Conservation (phyloP, 2,113 vertebrate genomes). For the Pseudorhombus dupliciocellatus region DNA sequence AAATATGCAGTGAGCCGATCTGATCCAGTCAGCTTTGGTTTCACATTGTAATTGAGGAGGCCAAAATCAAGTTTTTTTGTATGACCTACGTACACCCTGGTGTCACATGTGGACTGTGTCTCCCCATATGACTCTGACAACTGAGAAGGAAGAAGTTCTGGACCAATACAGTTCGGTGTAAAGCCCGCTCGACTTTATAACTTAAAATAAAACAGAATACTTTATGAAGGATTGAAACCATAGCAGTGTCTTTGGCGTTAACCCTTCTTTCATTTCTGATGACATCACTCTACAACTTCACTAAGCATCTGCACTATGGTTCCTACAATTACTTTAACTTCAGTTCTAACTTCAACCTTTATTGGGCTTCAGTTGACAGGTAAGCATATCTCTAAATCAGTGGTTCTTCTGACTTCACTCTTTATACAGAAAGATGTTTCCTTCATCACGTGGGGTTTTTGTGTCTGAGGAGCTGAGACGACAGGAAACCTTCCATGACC, state of each 20-base stretch:
- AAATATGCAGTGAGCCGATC: too few species aligned
- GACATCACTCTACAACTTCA: neutral
- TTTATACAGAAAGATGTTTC: neutral
- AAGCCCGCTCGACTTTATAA: too few species aligned
- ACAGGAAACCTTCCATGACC: conserved; percentile 16
- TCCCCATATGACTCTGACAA: too few species aligned
- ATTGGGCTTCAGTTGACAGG: neutral
- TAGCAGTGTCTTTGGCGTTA: neutral
- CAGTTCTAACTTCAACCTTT: neutral
- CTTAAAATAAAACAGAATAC: too few species aligned
- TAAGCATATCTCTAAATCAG: neutral
- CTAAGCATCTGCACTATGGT: neutral
- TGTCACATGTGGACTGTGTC: too few species aligned
- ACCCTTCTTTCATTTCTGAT: neutral
- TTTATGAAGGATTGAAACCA: neutral
- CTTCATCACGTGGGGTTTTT: neutral
- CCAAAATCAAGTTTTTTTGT: too few species aligned
- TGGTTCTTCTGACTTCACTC: neutral
- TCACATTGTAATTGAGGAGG: too few species aligned
- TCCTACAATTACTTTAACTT: neutral
- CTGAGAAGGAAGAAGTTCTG: too few species aligned
- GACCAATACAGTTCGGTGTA: too few species aligned
- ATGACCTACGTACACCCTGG: too few species aligned
- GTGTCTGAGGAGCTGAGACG: neutral
- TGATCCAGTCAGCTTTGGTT: too few species aligned